Percentiles rank a stretch among this genome's conserved stretches.
phyloP scores from a whole-genome alignment of 1,140 invertebrate species.

The Drosophila navojoa region DNA sequence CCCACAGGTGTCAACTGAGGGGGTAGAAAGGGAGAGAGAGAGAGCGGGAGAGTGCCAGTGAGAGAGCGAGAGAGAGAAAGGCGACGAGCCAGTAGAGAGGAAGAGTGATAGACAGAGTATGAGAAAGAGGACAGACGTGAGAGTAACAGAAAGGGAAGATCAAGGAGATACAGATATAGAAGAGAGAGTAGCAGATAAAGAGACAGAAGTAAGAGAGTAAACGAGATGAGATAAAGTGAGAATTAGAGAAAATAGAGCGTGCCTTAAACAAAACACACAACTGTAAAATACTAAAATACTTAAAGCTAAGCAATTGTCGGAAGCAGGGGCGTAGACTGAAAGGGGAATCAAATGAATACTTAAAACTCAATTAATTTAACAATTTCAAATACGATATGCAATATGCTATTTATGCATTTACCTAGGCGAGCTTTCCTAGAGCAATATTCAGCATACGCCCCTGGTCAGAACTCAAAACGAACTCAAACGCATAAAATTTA shows the following conservation, averaged over 20 bases:
- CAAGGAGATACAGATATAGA: too few species aligned
- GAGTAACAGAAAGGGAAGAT: too few species aligned
- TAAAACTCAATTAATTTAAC: background rate
- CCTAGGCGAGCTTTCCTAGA: background rate
- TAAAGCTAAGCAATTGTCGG: constrained; percentile 19
- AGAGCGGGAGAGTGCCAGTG: too few species aligned
- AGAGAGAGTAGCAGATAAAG: too few species aligned
- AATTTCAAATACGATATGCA: too few species aligned
- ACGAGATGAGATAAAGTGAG: background rate
- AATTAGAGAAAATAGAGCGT: constrained; percentile 1
- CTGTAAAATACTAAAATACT: constrained; percentile 25
- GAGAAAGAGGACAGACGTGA: too few species aligned
- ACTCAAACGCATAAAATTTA: constrained; percentile 9
- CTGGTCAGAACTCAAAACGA: background rate
- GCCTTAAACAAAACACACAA: constrained; percentile 19
- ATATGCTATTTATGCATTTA: background rate
- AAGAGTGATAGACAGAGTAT: too few species aligned
- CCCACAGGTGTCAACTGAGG: constrained; percentile 51
- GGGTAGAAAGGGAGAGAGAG: background rate
- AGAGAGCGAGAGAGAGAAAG: background rate
- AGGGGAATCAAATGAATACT: background rate
- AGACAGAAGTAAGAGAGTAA: background rate
- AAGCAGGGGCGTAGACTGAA: constrained; percentile 1
- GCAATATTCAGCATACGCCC: background rate
- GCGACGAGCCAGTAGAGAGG: too few species aligned